These are phyloP conservation scores for Drosophila gaucha DNA, from an alignment of 2,888 invertebrate species.

Conservation along the genomic window DNA sequence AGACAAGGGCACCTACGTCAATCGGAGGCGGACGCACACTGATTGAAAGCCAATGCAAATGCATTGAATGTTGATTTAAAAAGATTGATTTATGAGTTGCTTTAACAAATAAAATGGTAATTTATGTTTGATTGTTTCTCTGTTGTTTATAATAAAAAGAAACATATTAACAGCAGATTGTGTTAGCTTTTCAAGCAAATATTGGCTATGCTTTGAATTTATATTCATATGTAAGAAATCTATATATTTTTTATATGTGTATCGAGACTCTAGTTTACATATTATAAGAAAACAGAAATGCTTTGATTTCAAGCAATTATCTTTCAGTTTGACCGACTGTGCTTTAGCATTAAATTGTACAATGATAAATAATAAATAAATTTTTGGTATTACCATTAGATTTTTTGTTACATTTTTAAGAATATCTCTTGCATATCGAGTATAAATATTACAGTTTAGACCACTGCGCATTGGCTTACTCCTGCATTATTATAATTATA, in stretches of 20 bases:
- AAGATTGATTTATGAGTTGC: not conserved
- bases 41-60: constrained; percentile 24
- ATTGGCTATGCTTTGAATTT: not conserved
- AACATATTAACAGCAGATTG: not conserved
- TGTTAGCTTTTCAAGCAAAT: not conserved
- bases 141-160: not conserved
- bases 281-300: not conserved
- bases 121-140: not conserved
- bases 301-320: not conserved
- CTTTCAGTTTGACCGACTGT: not conserved
- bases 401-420: no score
- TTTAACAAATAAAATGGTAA: not conserved
- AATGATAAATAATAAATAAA: no score
- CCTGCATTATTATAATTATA: no score
- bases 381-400: no score
- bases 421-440: not conserved
- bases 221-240: no score
- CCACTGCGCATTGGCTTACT: constrained; percentile 38
- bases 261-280: not conserved
- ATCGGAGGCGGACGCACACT: constrained; percentile 17
- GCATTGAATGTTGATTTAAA: constrained; percentile 17
- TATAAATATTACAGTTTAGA: not conserved
- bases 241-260: no score
- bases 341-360: not conserved
- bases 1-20: constrained; percentile 33